Evolutionary conservation across 2,113 vertebrate genomes (phyloP).

Genomic region (Lepisosteus oculatus): DNA sequence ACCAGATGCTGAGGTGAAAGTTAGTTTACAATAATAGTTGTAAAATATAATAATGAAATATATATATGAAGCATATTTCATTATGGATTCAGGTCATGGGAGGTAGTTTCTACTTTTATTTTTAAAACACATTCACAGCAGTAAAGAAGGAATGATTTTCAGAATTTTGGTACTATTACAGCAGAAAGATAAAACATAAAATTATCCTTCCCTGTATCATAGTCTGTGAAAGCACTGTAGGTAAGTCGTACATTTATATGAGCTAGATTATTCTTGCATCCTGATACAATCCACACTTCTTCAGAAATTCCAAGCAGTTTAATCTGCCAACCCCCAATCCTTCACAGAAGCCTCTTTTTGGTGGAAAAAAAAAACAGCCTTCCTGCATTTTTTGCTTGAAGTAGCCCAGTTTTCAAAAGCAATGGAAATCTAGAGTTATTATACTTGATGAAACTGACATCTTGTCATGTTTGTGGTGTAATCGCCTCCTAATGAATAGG

Average conservation of each 20-base stretch:
- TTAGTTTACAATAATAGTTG: too few species aligned
- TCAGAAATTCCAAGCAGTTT: neutral
- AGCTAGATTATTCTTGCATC: neutral
- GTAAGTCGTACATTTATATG: neutral
- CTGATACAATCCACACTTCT: neutral
- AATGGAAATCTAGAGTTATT: neutral
- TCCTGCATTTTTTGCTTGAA: neutral
- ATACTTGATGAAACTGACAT: neutral
- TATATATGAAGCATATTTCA: neutral
- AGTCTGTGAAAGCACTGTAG: neutral
- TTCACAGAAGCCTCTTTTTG: neutral
- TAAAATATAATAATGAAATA: neutral
- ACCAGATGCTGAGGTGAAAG: too few species aligned
- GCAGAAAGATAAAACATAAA: neutral
- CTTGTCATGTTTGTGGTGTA: neutral
- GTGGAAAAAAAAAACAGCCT: neutral
- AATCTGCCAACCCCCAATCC: neutral
- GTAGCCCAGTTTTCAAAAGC: neutral
- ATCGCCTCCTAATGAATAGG: neutral
- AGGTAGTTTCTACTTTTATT: neutral
- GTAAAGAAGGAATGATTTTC: neutral
- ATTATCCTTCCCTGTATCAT: neutral
- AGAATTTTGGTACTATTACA: neutral
- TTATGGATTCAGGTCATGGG: neutral
- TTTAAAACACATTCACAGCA: neutral